phyloP scores from a whole-genome alignment of 2,888 invertebrate species.

The Idaea dimidiata region DNA sequence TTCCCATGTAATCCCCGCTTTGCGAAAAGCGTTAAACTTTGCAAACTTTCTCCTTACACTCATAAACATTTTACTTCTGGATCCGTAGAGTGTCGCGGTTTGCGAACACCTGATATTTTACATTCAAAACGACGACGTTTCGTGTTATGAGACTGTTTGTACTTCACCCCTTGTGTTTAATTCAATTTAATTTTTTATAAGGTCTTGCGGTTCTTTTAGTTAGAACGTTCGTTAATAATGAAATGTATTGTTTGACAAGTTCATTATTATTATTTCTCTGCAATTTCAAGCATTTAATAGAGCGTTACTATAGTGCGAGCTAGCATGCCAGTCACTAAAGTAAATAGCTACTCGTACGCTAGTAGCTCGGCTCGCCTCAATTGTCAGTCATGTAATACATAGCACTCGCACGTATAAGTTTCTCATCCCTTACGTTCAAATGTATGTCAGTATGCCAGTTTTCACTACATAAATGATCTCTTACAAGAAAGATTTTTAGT shows the following conservation, averaged over 20 bases:
- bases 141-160: constrained; percentile 20
- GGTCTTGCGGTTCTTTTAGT: constrained; percentile 12
- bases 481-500: no score
- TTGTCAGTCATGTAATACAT: no score
- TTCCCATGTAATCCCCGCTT: constrained; percentile 69
- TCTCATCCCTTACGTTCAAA: background rate
- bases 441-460: background rate
- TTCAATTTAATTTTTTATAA: constrained; percentile 22
- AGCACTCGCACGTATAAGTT: background rate
- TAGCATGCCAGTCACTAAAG: no score
- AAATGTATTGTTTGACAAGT: background rate
- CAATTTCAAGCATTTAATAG: background rate
- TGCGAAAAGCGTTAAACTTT: constrained; percentile 62
- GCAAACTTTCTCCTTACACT: constrained; percentile 65
- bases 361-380: no score
- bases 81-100: constrained; percentile 41
- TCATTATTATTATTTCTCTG: background rate
- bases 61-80: constrained; percentile 72
- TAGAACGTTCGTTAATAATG: background rate
- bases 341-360: no score
- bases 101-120: constrained; percentile 54
- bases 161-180: constrained; percentile 10
- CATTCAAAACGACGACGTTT: constrained; percentile 44
- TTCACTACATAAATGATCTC: no score
- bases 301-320: no score